Percentiles rank a stretch among this genome's conserved stretches.
Evolutionary conservation across 2,113 vertebrate genomes (phyloP).

Genomic region (Brachirus orientalis): DNA sequence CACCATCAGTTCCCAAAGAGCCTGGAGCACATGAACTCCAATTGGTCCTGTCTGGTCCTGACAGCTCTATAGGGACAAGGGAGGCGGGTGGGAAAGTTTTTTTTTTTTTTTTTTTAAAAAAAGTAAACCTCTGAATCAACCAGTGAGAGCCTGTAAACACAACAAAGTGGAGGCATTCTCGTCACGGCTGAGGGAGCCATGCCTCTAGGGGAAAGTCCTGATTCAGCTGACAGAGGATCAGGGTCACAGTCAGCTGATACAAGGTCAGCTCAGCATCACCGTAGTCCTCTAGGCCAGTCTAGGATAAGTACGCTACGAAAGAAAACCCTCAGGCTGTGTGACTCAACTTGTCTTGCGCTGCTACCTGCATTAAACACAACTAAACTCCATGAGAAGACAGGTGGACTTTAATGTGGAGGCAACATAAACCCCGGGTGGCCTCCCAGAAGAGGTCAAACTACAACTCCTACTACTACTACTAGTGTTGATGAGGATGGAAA

Average conservation of each 20-base stretch:
- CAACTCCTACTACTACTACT: no score
- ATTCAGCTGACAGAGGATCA: constrained; percentile 77
- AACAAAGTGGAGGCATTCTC: constrained; percentile 13
- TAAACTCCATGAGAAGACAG: constrained; percentile 26
- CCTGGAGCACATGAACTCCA: constrained; percentile 33
- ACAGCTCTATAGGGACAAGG: constrained; percentile 9
- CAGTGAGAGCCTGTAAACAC: constrained; percentile 33
- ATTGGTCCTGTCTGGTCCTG: constrained; percentile 18
- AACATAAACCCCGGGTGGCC: constrained; percentile 36
- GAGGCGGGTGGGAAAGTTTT: not conserved
- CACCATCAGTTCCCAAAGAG: constrained; percentile 20
- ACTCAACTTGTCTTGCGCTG: constrained; percentile 9
- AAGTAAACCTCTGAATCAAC: constrained; percentile 20
- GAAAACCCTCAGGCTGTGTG: constrained; percentile 16
- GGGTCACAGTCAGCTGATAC: constrained; percentile 71
- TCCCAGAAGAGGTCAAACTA: not conserved
- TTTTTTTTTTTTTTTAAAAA: no score
- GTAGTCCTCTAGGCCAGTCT: constrained; percentile 16
- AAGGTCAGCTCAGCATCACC: constrained; percentile 70
- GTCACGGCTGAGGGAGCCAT: constrained; percentile 44
- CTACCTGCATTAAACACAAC: not conserved
- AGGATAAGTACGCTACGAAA: no score
- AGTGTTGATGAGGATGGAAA: not conserved
- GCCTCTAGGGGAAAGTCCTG: constrained; percentile 63
- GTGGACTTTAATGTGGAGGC: constrained; percentile 30